Base-by-base conservation (phyloP, 2,888 invertebrate species). In the Hoplodrina blanda region DNA sequence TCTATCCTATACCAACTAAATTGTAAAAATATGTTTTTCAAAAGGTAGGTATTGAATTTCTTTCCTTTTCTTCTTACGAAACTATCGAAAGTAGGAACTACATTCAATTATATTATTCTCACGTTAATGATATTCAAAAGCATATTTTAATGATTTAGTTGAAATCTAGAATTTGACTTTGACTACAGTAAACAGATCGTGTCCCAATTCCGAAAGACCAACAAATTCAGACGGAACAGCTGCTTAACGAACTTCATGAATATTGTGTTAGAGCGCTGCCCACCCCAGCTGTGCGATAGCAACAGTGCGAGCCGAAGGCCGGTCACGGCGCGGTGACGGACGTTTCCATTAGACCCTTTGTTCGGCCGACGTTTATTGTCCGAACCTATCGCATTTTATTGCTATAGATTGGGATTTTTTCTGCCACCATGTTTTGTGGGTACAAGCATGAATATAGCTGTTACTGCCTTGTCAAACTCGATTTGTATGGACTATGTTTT, bases 271-370 rank as follows among this genome's bases (percentile, higher is more conserved):
- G 56, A 70, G 1, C 11, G n/a, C 55, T 63, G 52, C 50, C 56
- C 10, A 30, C 37, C 65, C 62, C 1, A 44, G 25, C 46, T 11
- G 11, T 55, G 46, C 69, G 69, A 55, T 54, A 52, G 75, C 64
- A 75, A n/a, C 64, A 54, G 64, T 66, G 73, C 50, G 61, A 62
- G 65, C 63, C 49, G 62, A 73, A 66, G 79, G 69, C 73, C 59
- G 53, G 77, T 53, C 78, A 57, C 81, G 79, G 15, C 65, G 41
- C 66, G 73, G 64, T 85, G 86, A 84, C 80, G 73, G 86, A 85
- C 87, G 74, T 76, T 80, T 85, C 87, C 86, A 86, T 86, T 86
- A 87, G 76, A 79, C 75, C 86, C 78, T 85, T 83, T 87, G 87
- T 85, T 78, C 75, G 53, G 66, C 57, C 81, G 76, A 78, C 84